Conservation (phyloP, 2,888 invertebrate genomes). For the Drosophila mimetica region DNA sequence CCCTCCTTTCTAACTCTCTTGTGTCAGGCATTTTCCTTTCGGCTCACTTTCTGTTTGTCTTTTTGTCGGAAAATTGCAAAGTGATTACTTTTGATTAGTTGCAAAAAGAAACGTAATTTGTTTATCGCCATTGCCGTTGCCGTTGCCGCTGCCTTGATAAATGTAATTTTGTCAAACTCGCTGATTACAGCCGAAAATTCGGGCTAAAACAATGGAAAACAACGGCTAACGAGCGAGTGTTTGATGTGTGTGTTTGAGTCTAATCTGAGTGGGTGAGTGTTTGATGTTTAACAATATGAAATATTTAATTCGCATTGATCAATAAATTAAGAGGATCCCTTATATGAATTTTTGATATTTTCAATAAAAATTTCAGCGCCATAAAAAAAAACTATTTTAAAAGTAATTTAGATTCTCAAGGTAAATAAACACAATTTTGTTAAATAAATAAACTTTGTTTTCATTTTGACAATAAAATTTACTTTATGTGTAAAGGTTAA, state of each 20-base stretch:
- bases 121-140: conserved; percentile 56
- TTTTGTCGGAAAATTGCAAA: conserved; percentile 73
- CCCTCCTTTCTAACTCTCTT: conserved; percentile 28
- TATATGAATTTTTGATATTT: not conserved
- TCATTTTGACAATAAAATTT: too few species aligned
- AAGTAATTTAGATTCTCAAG: too few species aligned
- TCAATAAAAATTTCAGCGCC: not conserved
- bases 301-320: not conserved
- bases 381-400: not conserved
- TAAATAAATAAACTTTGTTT: too few species aligned
- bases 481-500: too few species aligned
- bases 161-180: conserved; percentile 65
- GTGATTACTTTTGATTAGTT: conserved; percentile 81
- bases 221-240: conserved; percentile 58
- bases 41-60: conserved; percentile 75
- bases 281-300: conserved; percentile 1
- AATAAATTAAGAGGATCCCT: not conserved
- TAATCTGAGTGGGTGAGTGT: not conserved
- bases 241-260: conserved; percentile 28
- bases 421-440: too few species aligned
- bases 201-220: conserved; percentile 17
- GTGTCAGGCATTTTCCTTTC: conserved; percentile 61
- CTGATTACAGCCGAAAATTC: conserved; percentile 66
- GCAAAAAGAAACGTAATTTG: conserved; percentile 78
- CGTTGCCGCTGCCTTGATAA: conserved; percentile 59